These are phyloP conservation scores for Cheilinus undulatus DNA, from an alignment of 2,113 vertebrate genomes.

Conservation along the genomic window DNA sequence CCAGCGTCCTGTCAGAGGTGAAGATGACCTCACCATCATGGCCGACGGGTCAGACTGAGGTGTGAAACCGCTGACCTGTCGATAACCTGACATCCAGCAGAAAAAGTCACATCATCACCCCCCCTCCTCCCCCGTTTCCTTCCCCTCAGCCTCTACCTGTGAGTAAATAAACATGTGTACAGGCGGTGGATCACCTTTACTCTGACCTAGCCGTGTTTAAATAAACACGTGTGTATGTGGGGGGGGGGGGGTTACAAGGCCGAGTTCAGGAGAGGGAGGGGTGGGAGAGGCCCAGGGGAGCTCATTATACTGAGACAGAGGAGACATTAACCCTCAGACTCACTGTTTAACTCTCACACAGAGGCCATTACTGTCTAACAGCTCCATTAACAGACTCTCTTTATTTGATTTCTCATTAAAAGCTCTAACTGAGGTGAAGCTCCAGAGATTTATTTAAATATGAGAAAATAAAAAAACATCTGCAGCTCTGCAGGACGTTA, in stretches of 20 bases:
- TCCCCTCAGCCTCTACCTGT: conserved; percentile 18
- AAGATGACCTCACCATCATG: conserved; percentile 34
- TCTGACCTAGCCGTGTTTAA: conserved; percentile 50
- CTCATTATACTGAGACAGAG: conserved; percentile 79
- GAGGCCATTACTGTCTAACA: conserved; percentile 50
- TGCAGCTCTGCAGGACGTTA: conserved; percentile 6
- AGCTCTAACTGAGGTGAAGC: conserved; percentile 43
- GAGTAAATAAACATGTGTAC: conserved; percentile 65
- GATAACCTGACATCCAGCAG: conserved; percentile 36
- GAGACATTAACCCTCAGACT: conserved; percentile 61
- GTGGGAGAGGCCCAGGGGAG: conserved; percentile 72
- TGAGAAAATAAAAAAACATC: conserved; percentile 10
- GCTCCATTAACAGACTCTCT: neutral
- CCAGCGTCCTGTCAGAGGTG: conserved; percentile 11
- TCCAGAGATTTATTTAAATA: conserved; percentile 19
- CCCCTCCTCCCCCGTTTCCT: conserved; percentile 7
- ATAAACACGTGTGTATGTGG: conserved; percentile 61
- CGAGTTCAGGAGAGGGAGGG: conserved; percentile 69
- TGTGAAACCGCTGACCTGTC: conserved; percentile 65
- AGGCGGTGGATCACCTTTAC: conserved; percentile 61
- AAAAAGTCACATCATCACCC: conserved; percentile 31
- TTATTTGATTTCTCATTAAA: conserved; percentile 66
- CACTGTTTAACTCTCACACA: conserved; percentile 64
- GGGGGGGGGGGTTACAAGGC: conserved; percentile 75
- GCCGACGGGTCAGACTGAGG: conserved; percentile 45